A percentile compares a stretch with the other conserved stretches of the same genome.
phyloP scores from a whole-genome alignment of 2,888 invertebrate species.

The Poecilobothrus nobilitatus region DNA sequence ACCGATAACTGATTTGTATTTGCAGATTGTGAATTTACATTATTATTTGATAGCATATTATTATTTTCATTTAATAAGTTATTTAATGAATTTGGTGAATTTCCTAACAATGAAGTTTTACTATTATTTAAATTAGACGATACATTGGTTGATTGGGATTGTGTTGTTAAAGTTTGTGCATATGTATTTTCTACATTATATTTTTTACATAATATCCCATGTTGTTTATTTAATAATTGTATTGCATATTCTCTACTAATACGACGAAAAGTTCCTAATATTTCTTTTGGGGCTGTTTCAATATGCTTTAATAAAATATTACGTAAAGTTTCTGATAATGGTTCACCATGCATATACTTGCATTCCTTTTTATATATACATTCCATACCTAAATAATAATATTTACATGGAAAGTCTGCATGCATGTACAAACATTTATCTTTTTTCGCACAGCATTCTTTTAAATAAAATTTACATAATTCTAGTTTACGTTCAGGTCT shows the following conservation, averaged over 20 bases:
- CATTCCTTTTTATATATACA: constrained; percentile 79
- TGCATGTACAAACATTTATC: constrained; percentile 96
- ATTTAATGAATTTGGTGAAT: background rate
- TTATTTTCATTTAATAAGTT: constrained; percentile 44
- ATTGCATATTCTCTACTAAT: constrained; percentile 68
- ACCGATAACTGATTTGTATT: constrained; percentile 30
- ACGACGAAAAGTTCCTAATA: constrained; percentile 80
- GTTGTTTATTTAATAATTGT: constrained; percentile 46
- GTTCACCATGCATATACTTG: constrained; percentile 86
- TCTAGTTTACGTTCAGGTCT: constrained; percentile 80
- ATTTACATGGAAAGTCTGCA: constrained; percentile 94
- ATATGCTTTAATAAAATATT: constrained; percentile 63
- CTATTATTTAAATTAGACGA: constrained; percentile 10
- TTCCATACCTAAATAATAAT: constrained; percentile 84
- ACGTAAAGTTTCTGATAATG: constrained; percentile 70
- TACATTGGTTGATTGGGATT: constrained; percentile 22
- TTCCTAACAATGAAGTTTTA: constrained; percentile 43
- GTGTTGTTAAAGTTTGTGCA: constrained; percentile 23
- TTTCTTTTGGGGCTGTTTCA: constrained; percentile 84
- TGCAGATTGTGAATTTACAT: background rate
- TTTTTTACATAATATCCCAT: constrained; percentile 45
- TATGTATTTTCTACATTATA: constrained; percentile 38
- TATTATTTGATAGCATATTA: background rate
- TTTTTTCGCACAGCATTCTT: constrained; percentile 88
- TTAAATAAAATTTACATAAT: constrained; percentile 91